Evolutionary conservation across 1,140 invertebrate genomes (phyloP).

Genomic region (Orchesella cincta): DNA sequence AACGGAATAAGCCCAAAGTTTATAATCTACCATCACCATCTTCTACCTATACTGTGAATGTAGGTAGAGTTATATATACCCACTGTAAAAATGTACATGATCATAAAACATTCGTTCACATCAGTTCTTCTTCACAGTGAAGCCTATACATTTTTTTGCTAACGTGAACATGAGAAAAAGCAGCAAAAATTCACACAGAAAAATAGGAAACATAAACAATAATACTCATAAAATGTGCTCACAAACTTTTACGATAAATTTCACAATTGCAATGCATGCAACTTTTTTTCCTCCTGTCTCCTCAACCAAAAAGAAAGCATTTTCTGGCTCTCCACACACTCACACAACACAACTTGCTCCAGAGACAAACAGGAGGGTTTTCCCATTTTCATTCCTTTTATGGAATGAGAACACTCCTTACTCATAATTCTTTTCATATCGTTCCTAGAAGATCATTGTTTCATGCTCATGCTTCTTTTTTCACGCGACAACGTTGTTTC

Average conservation of each 20-base stretch:
- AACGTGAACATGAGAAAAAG: neutral
- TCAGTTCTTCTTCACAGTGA: too few species aligned
- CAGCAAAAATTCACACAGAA: neutral
- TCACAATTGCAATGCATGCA: slow-evolving; percentile 2
- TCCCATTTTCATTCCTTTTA: neutral
- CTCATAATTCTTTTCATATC: neutral
- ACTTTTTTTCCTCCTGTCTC: neutral
- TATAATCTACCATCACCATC: neutral
- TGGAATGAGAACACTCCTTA: neutral
- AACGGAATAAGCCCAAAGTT: neutral
- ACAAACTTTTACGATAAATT: neutral
- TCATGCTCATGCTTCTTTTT: too few species aligned
- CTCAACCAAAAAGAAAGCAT: neutral
- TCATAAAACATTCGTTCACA: too few species aligned
- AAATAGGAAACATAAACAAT: slow-evolving; percentile 3
- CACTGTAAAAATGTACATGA: too few species aligned
- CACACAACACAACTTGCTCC: neutral
- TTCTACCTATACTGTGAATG: neutral
- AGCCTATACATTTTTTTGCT: too few species aligned
- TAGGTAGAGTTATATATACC: neutral
- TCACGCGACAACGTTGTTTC: too few species aligned
- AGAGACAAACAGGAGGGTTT: neutral
- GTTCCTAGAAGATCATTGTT: too few species aligned
- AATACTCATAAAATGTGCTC: neutral
- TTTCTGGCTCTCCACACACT: too few species aligned